These are phyloP conservation scores for Itoplectis maculator DNA, from an alignment of 2,888 invertebrate genomes.

Conservation along the genomic window DNA sequence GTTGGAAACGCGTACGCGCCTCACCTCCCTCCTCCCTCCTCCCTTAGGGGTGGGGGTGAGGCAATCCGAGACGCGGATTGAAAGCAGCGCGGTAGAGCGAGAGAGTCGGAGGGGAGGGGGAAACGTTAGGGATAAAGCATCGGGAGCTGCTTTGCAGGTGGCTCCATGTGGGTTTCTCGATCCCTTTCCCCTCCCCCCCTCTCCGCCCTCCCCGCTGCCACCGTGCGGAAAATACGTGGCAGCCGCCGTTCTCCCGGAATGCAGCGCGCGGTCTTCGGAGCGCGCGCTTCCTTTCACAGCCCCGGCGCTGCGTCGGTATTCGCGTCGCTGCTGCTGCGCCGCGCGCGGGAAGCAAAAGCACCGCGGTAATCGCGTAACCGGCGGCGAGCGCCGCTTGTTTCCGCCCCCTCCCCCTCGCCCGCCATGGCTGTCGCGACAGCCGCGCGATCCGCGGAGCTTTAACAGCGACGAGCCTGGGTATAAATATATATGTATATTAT, in stretches of 20 bases:
- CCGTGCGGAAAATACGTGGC: too few species aligned
- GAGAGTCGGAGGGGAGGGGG: neutral
- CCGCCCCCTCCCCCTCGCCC: slow-evolving; percentile 15
- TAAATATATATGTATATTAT: neutral
- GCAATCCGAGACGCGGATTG: neutral
- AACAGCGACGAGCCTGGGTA: neutral
- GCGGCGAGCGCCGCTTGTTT: slow-evolving; percentile 25
- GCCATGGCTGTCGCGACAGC: slow-evolving; percentile 8
- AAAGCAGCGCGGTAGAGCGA: neutral
- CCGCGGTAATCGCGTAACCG: slow-evolving; percentile 2
- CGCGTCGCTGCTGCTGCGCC: neutral
- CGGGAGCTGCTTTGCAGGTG: slow-evolving; percentile 49
- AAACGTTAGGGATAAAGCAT: slow-evolving; percentile 6
- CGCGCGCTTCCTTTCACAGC: slow-evolving; percentile 35
- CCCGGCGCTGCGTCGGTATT: neutral
- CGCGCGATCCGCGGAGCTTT: neutral
- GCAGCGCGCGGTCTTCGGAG: neutral
- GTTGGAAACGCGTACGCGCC: slow-evolving; percentile 46
- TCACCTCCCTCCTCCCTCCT: neutral
- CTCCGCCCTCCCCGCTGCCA: slow-evolving; percentile 12
- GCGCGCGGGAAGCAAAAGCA: slow-evolving; percentile 5
- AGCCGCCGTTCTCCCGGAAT: slow-evolving; percentile 1
- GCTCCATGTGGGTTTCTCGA: slow-evolving; percentile 48
- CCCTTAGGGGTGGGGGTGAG: too few species aligned
- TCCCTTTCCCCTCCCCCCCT: neutral